Evolutionary conservation across 1,140 invertebrate genomes (phyloP), one percentile per base, ranked within the genome.

Genomic region (Drosophila sulfurigaster): DNA sequence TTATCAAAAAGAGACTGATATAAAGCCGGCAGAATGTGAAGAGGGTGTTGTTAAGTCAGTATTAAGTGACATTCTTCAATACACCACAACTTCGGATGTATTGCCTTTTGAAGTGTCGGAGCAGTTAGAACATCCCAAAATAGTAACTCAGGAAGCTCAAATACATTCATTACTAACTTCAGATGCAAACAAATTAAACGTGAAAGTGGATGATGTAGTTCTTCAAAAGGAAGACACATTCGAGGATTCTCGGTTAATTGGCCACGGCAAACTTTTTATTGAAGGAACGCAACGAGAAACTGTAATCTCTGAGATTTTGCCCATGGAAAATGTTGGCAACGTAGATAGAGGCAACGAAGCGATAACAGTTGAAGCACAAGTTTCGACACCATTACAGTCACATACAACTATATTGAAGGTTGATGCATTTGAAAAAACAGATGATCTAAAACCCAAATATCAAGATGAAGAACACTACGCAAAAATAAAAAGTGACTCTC

Each of bases 221-320:
- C 56, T 88, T 52, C 78, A 79, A 32, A 89, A 81, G 13, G 85
- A 88, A 68, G 63, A 78, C 6, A 38, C 28, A 2, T 73, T 89
- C 5, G 30, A 48, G 5, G 28, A 43, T 2, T 32, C 16, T 6
- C 30, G 68, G 28, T n/a, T 11, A 7, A 10, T 56, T 15, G 43
- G 13, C 5, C 75, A 91, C 59, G 85, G 83, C 16, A 92, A 91
- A 52, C 46, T 65, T 5, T 87, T 89, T 43, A 78, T 83, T 60
- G 85, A 85, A 35, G 81, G 81, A 7, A 66, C 81, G 7, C 43
- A 77, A 7, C 56, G 43, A n/a, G 86, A 90, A 70, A 89, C 70
- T 20, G 13, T 77, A 11, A 45, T 86, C 5, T 74, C 69, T 2
- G 81, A 89, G 52, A 25, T 90, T 1, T 52, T 76, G 1, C 41